Evolutionary conservation across 2,888 invertebrate species (phyloP), one percentile per base, ranked within the genome.

Genomic region (Horisme vitalbata): DNA sequence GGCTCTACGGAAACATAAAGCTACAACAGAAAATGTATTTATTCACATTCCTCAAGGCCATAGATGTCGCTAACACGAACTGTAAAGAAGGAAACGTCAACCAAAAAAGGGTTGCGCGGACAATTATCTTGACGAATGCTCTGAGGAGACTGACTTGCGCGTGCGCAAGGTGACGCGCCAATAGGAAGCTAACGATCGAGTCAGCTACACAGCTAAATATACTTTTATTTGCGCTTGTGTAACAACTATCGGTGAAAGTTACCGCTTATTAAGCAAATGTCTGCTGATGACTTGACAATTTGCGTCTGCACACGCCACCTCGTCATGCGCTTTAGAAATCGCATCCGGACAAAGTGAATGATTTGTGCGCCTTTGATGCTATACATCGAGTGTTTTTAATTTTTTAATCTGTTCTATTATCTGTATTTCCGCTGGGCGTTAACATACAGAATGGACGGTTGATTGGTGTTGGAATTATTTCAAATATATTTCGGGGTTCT

Each of bases 101-200:
- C 69, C 65, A 69, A 68, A 75, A 81, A 79, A 73, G 77, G 77
- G 63, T 65, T 57, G 71, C 75, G 75, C 70, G 67, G 72, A 77
- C 81, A 82, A 83, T 83, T 83, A 82, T 82, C 79, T 80, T 82
- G 80, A 84, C 84, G 83, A 86, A 86, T 84, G 79, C 75, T 73
- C 37, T 68, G 57, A 67, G 69, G 75, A 41, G 61, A 75, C 71
- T 65, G 68, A 75, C 23, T 6, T 66, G 75, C 71, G 69, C 67
- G 63, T 61, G 70, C 68, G 67, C 69, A 69, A 68, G 68, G 69
- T 75, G 76, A 78, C 70, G 66, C 65, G 65, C 52, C 57, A 61
- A 18, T 79, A 76, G 75, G 71, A 71, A 78, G 76, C 73, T 83
- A 80, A 82, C 75, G 76, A 82, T 75, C 69, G 63, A 58, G 60